phyloP scores from a whole-genome alignment of 2,797 vertebrate species.

The Dendrocincla fuliginosa region DNA sequence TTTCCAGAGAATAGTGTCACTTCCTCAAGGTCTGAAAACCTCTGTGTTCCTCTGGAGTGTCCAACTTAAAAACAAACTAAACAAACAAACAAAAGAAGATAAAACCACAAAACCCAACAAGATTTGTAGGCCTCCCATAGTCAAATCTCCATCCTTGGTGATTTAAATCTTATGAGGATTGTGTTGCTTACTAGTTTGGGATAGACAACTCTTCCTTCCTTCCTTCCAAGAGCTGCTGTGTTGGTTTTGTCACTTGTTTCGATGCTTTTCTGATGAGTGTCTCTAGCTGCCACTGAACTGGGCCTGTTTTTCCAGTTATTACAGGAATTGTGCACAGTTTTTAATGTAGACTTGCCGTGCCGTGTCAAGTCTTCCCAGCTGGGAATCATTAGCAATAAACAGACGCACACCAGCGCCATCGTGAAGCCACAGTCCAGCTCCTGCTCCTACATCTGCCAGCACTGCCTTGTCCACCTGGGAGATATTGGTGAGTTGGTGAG shows the following conservation, averaged over 20 bases:
- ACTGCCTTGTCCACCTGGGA: conserved; percentile 99
- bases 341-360: conserved; percentile 96
- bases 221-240: rapidly evolving
- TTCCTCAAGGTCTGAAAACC: neutral
- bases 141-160: neutral
- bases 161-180: neutral
- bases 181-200: neutral
- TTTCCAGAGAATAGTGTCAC: neutral
- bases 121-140: neutral
- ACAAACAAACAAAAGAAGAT: neutral
- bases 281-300: neutral
- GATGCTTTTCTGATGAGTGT: neutral
- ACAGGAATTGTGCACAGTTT: conserved; percentile 98
- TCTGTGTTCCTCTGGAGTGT: neutral
- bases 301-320: conserved; percentile 80
- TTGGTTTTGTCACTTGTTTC: neutral
- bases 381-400: conserved; percentile 97
- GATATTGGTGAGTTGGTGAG: conserved; percentile 89
- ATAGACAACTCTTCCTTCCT: neutral
- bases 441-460: conserved; percentile 99
- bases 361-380: conserved; percentile 96
- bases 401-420: conserved; percentile 87
- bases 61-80: neutral
- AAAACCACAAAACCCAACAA: neutral
- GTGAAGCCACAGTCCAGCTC: conserved; percentile 98